Evolutionary conservation across 2,113 vertebrate genomes (phyloP), one percentile per base, ranked within the genome.

Genomic region (Tragelaphus buxtoni): DNA sequence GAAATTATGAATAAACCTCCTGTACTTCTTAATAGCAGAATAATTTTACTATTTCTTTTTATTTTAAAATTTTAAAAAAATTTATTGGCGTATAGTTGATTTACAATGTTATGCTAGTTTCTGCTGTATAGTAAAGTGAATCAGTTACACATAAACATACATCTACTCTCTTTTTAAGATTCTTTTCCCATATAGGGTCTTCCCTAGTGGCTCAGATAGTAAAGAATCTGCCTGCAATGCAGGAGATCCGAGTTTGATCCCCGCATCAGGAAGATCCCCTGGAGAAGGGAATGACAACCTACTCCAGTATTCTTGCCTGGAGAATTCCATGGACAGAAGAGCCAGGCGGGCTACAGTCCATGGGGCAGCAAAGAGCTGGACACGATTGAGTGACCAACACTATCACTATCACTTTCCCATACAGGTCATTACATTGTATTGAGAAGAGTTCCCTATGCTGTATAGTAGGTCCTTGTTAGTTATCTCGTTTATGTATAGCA

Each of bases 341-440:
- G n/a, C 18, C 18, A 39, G 18, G n/a, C 0, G 0, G 65, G 65
- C n/a, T 69, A 22, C n/a, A 69, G n/a, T 35, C 65, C 65, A 22
- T 11, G 9, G 65, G 18, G 18, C 5, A 11, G n/a, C 18, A 22
- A 11, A 69, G n/a, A 39, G 65, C 5, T 22, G n/a, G n/a, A 69
- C n/a, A 69, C 0, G n/a, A 39, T 0, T 35, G n/a, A 39, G 18
- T 5, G n/a, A 69, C 18, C 22, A 35, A 20, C 4, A 22, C 18
- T 20, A 10, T 35, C 18, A 69, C n/a, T 69, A 22, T 11, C 22
- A 69, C 65, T 39, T 69, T 74, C 35, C 69, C 20, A 72, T 72
- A 24, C 2, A 42, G 2, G 35, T 72, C 35, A 74, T 45, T 74
- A 74, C 35, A 14, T 12, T 26, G 22, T 74, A 42, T 14, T 42